Evolutionary conservation across 2,797 vertebrate species (phyloP).

Genomic region (Macroramphosus scolopax): DNA sequence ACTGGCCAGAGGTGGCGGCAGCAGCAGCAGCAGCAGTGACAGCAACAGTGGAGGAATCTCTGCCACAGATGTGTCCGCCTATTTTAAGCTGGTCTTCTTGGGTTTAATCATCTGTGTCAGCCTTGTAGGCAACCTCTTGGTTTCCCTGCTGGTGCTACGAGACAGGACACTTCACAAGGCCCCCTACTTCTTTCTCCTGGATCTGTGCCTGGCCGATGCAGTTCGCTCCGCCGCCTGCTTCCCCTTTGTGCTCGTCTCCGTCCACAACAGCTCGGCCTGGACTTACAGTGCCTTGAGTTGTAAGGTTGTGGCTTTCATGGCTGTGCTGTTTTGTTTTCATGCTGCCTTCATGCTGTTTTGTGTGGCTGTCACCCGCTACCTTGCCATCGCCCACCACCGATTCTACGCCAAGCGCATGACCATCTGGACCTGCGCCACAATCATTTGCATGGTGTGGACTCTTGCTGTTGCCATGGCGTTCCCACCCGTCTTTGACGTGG

Average conservation of each 20-base stretch:
- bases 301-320: conserved; percentile 90
- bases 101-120: conserved; percentile 89
- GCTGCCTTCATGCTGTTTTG: conserved; percentile 92
- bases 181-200: conserved; percentile 88
- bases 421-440: conserved; percentile 88
- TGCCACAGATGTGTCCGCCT: conserved; percentile 80
- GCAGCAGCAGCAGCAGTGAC: conserved; percentile 47
- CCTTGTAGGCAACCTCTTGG: conserved; percentile 85
- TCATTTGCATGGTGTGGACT: conserved; percentile 91
- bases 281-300: conserved; percentile 88
- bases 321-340: conserved; percentile 89
- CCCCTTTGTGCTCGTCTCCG: conserved; percentile 87
- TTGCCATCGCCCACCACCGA: conserved; percentile 90
- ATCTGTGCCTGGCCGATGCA: conserved; percentile 88
- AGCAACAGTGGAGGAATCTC: conserved; percentile 65
- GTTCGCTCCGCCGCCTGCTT: conserved; percentile 89
- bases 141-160: conserved; percentile 86
- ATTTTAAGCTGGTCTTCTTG: conserved; percentile 86
- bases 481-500: conserved; percentile 87
- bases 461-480: conserved; percentile 90
- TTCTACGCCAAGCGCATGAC: conserved; percentile 92
- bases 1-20: conserved; percentile 54
- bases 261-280: conserved; percentile 88
- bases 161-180: conserved; percentile 88
- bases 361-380: conserved; percentile 89